Evolutionary conservation across 2,888 invertebrate species (phyloP), one percentile per base, ranked within the genome.

Genomic region (Ormyrus nitidulus): DNA sequence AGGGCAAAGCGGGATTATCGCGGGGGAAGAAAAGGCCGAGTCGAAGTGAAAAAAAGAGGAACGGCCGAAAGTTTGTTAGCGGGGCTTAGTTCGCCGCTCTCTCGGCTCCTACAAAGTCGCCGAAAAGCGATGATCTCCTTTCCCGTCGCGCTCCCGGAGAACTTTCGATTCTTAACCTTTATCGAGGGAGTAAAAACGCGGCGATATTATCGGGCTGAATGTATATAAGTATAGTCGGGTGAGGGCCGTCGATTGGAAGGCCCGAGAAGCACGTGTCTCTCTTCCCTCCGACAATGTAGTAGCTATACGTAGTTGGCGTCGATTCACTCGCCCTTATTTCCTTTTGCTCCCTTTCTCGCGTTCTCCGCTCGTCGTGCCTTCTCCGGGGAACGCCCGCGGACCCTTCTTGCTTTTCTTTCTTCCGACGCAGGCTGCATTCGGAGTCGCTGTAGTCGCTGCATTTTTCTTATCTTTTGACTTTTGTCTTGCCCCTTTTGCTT

Each of bases 251-350:
- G 19, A 56, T 72, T 48, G 65, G 19, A 49, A 13, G 56, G 34
- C 34, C 65, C 44, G 10, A 13, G 19, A 56, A 66, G 66, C 74
- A 75, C 66, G 58, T 75, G 66, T 75, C 56, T 34, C 56, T 34
- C 19, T 9, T 19, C 19, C 10, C 46, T 64, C 2, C 3, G 8
- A 48, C 46, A 8, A 9, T 10, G 44, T 46, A 11, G 13, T 65
- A 49, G 34, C 34, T 34, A 34, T 34, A 34, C 34, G 34, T 34
- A 34, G 34, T 34, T 6, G n/a, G 10, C 71, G 77, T 70, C 78
- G 81, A 83, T 79, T 77, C 77, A 69, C 80, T 54, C 76, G 58
- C 13, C 66, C 68, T 58, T 78, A 34, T 34, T 34, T 34, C 34
- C 34, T 34, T 4, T 34, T 4, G 34, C 34, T 34, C 34, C 34